phyloP scores from a whole-genome alignment of 2,113 vertebrate genomes.

The Equus quagga region DNA sequence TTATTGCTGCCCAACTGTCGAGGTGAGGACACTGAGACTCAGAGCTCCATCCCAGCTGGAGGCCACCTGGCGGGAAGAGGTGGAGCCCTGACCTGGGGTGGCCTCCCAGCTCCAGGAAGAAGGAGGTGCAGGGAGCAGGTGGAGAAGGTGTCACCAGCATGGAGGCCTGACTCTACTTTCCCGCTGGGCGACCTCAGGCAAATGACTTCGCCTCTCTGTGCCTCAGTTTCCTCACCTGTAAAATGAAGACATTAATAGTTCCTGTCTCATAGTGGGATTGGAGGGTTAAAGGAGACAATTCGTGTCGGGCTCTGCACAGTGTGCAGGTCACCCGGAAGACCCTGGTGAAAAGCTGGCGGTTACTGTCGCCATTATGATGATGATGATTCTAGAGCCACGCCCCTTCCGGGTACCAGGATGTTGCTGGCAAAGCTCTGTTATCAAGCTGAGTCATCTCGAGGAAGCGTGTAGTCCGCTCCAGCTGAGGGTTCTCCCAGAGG shows the following conservation, averaged over 20 bases:
- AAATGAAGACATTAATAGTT: too few species aligned
- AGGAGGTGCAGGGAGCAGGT: fast-evolving
- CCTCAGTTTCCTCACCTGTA: background rate
- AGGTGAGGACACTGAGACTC: background rate
- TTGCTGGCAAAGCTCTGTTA: fast-evolving
- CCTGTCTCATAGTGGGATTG: too few species aligned
- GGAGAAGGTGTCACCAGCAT: fast-evolving
- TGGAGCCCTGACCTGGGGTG: background rate
- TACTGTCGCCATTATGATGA: background rate
- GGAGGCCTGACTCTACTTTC: background rate
- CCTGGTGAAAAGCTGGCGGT: too few species aligned
- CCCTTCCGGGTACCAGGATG: background rate
- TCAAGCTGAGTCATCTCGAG: fast-evolving
- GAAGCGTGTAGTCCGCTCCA: fast-evolving
- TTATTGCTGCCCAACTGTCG: background rate
- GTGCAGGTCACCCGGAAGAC: fast-evolving
- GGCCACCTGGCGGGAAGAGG: fast-evolving
- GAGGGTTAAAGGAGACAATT: background rate
- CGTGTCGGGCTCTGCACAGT: fast-evolving
- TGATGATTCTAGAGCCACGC: fast-evolving
- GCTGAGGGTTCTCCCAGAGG: background rate
- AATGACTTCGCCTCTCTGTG: background rate
- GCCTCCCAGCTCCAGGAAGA: background rate
- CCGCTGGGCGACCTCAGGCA: too few species aligned
- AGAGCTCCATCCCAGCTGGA: too few species aligned